Percentiles rank a stretch among this genome's conserved stretches.
Evolutionary conservation across 2,113 vertebrate genomes (phyloP).

Genomic region (Aspiorhynchus laticeps): DNA sequence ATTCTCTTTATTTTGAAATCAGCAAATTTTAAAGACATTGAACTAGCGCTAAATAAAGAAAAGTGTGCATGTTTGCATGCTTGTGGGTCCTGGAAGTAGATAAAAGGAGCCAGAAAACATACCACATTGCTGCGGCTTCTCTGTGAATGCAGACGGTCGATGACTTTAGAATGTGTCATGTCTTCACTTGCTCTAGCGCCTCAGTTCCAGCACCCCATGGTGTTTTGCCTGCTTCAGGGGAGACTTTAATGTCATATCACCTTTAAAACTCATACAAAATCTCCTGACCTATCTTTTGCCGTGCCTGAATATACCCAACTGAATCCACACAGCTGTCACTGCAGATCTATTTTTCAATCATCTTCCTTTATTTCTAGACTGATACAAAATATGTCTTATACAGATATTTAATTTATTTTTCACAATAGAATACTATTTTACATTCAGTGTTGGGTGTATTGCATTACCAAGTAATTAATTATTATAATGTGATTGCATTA

Average conservation of each 20-base stretch:
- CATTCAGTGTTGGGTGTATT: too few relatives aligned
- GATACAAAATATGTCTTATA: neutral
- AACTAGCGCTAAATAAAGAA: slow-evolving; percentile 6
- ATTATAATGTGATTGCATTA: too few relatives aligned
- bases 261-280: slow-evolving; percentile 25
- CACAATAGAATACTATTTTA: neutral
- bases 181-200: slow-evolving; percentile 21
- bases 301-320: neutral
- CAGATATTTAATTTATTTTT: neutral
- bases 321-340: neutral
- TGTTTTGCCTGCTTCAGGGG: slow-evolving; percentile 22
- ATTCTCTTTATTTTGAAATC: slow-evolving; percentile 35
- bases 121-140: neutral
- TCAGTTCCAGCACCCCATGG: neutral
- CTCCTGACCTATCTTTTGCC: neutral
- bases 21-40: neutral
- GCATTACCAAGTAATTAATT: too few relatives aligned
- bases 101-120: neutral
- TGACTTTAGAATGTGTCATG: slow-evolving; percentile 16
- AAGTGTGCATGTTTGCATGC: slow-evolving; percentile 13
- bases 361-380: neutral
- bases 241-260: slow-evolving; percentile 46
- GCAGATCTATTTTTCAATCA: neutral
- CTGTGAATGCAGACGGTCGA: neutral
- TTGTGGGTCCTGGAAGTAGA: neutral